Base-by-base conservation (phyloP, 2,888 invertebrate genomes). In the Scotopteryx bipunctaria region DNA sequence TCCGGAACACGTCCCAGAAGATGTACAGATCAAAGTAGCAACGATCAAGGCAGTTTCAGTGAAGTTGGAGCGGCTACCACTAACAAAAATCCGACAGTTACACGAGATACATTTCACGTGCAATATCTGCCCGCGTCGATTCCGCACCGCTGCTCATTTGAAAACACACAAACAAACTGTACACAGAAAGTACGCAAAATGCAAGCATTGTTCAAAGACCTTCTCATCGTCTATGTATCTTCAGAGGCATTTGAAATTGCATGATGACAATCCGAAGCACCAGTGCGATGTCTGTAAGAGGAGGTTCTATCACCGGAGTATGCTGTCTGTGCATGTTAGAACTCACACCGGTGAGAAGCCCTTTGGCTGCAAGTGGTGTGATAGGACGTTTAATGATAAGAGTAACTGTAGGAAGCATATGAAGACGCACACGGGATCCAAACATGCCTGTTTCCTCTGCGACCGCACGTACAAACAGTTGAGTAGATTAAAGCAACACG, bases 361-460 rank as follows among this genome's bases (percentile, higher is more conserved):
- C 1, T 46, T 15, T 9, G 6, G 8, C 1, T 46, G 46, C 2
- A 23, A 21, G 9, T 23, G 3, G 11, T 46, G 46, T 29, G 19
- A 19, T 4, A 31, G 21, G 13, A 16, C 14, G 4, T 46, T 46
- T 23, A 46, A 31, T 5, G 37, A 38, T 16, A 38, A 46, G 14
- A 46, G 37, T 5, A 46, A 46, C 14, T 38, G 37, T 2, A 31
- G 46, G 23, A 38, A 37, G n/a, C 46, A 46, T 11, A 31, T 46
- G 8, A 38, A 38, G 9, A 46, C 31, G 0, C 46, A 46, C 15
- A 19, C 27, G 1, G 13, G 11, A 3, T 13, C 21, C 0, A 13
- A 14, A 3, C 21, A 42, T 41, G 13, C 29, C 0, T 41, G 40
- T 9, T 13, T 41, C 3, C 17, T 41, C 29, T 41, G 40, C n/a